Evolutionary conservation across 2,113 vertebrate species (phyloP).

Genomic region (Microcebus tavaratra): DNA sequence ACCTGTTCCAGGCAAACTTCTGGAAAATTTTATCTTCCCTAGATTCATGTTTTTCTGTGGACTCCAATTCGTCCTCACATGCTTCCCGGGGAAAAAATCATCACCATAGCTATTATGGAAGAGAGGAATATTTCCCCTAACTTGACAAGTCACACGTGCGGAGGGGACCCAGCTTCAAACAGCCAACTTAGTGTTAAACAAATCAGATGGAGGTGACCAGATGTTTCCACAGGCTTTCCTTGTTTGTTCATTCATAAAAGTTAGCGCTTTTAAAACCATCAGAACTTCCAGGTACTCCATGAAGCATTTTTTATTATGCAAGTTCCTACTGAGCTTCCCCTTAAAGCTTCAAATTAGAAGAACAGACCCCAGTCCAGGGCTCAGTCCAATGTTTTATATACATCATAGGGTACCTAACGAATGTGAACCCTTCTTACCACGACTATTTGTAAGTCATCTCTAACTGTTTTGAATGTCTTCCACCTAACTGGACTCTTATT

Average conservation of each 20-base stretch:
- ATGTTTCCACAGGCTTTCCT: not conserved
- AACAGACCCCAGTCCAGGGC: not conserved
- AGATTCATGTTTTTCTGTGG: conserved; percentile 92
- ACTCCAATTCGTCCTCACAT: conserved; percentile 83
- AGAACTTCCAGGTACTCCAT: not conserved
- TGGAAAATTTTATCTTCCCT: conserved; percentile 89
- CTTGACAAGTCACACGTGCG: not conserved
- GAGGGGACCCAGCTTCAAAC: not conserved
- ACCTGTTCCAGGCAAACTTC: conserved; percentile 92
- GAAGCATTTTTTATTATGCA: not conserved
- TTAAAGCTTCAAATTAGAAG: not conserved
- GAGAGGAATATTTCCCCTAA: not conserved
- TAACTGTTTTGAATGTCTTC: not conserved
- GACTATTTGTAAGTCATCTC: not conserved
- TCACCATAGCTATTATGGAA: not conserved
- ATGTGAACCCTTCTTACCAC: not conserved
- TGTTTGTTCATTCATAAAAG: not conserved
- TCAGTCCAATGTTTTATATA: not conserved
- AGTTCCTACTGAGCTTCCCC: not conserved
- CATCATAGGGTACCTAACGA: not conserved
- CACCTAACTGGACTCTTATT: not conserved
- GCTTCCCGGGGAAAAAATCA: conserved; percentile 65
- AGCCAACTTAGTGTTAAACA: not conserved
- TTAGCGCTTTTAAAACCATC: not conserved
- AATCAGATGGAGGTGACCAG: not conserved